Evolutionary conservation across 2,888 invertebrate genomes (phyloP).

Genomic region (Agonopterix arenella): DNA sequence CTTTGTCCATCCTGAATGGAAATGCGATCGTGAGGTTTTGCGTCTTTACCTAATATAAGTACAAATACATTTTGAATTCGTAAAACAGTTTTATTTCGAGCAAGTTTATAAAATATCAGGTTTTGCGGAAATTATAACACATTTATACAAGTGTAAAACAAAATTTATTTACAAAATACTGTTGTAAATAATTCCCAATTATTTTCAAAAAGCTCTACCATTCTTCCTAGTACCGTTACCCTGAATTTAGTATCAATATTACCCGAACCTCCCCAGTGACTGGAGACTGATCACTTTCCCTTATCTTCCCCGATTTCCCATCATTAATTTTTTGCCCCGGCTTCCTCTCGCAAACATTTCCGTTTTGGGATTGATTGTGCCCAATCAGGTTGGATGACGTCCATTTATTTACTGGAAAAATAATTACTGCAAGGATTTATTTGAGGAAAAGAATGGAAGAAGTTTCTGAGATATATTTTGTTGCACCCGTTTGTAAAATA

Average conservation of each 20-base stretch:
- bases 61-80: too few species aligned
- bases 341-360: conserved; percentile 32
- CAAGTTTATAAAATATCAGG: too few species aligned
- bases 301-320: conserved; percentile 45
- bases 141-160: too few species aligned
- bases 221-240: not conserved
- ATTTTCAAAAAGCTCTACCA: not conserved
- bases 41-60: too few species aligned
- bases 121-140: too few species aligned
- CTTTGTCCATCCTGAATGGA: too few species aligned
- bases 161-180: too few species aligned
- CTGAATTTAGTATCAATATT: conserved; percentile 41
- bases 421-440: conserved; percentile 26
- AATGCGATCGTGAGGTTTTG: too few species aligned
- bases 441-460: not conserved
- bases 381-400: conserved; percentile 44
- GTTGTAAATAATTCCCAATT: not conserved
- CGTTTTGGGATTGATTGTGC: conserved; percentile 43
- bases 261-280: conserved; percentile 27
- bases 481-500: too few species aligned
- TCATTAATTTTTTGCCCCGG: conserved; percentile 56
- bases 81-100: too few species aligned
- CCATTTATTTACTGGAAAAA: conserved; percentile 38
- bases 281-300: conserved; percentile 36
- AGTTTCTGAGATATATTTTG: too few species aligned